Evolutionary conservation across 2,888 invertebrate species (phyloP).

Genomic region (Eupithecia exiguata): DNA sequence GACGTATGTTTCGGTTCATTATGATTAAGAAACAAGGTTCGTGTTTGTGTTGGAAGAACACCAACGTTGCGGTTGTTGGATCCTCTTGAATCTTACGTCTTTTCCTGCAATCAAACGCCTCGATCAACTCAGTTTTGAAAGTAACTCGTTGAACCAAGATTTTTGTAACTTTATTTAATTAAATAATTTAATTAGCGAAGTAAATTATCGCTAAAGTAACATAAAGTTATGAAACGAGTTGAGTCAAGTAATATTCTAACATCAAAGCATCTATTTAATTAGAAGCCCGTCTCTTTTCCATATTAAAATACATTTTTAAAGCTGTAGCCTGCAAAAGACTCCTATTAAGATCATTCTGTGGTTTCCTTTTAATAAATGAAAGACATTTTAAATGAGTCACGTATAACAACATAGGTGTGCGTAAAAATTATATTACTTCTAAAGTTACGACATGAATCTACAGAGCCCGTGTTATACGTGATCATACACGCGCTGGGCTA

Average conservation of each 20-base stretch:
- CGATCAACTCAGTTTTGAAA: background rate
- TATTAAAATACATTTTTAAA: background rate
- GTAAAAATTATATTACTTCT: background rate
- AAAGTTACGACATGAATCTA: background rate
- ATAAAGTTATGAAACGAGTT: constrained; percentile 43
- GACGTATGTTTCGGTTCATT: background rate
- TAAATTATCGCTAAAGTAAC: constrained; percentile 35
- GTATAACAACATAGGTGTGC: background rate
- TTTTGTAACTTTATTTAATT: constrained; percentile 30
- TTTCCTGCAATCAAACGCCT: background rate
- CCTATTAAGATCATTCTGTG: background rate
- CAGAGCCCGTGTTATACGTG: background rate
- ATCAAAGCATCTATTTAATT: constrained; percentile 42
- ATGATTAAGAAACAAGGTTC: too few species aligned
- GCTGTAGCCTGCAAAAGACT: background rate
- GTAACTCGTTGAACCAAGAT: background rate
- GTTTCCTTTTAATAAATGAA: background rate
- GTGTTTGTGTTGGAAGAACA: too few species aligned
- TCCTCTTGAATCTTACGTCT: background rate
- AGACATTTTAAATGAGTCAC: background rate
- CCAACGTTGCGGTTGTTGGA: too few species aligned
- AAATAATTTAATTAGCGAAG: background rate
- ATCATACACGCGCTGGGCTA: background rate
- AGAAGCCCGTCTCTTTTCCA: constrained; percentile 1
- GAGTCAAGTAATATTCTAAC: constrained; percentile 43